Evolutionary conservation across 2,797 vertebrate genomes (phyloP), one percentile per base, ranked within the genome.

Genomic region (Sebastes minor): DNA sequence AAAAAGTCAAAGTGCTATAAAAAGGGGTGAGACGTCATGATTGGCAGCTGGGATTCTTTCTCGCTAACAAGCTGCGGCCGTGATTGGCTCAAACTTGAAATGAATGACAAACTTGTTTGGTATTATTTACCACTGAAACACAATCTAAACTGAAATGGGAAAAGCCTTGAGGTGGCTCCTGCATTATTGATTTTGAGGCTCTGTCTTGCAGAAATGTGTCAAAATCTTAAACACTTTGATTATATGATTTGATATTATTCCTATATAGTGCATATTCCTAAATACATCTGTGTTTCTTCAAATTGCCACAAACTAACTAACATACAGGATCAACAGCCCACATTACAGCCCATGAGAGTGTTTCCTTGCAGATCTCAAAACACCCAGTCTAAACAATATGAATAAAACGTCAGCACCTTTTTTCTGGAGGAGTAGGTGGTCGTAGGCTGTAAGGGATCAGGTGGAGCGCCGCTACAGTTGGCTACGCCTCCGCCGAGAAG

Each of bases 401-500:
- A 25, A 12, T 6, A 59, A 2, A 55, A 16, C 30, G 6, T 30
- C 23, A 60, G 52, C 27, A 90, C 87, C 82, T 86, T 91, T 55
- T 78, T 89, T 30, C 20, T 65, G 61, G 72, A 71, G 3, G 75
- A 38, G 1, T 30, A 30, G 18, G 9, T 22, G 9, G 60, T 64
- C 2, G 3, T n/a, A 35, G 64, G 6, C 23, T 74, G 66, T 4
- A 13, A 5, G 2, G 52, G 57, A 23, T 86, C 78, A 2, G 35
- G 63, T 20, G 76, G 71, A 3, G 60, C 2, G 4, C 74, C 75
- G 3, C 75, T 85, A 11, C 82, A 90, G 72, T 88, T 88, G 76
- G 27, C 81, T 13, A 81, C 70, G 5, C 78, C 87, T 69, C 87
- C 90, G 4, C 87, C 81, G 0, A 77, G 4, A 22, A 91, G 71